Evolutionary conservation across 2,113 vertebrate genomes (phyloP).

Genomic region (Carassius auratus): DNA sequence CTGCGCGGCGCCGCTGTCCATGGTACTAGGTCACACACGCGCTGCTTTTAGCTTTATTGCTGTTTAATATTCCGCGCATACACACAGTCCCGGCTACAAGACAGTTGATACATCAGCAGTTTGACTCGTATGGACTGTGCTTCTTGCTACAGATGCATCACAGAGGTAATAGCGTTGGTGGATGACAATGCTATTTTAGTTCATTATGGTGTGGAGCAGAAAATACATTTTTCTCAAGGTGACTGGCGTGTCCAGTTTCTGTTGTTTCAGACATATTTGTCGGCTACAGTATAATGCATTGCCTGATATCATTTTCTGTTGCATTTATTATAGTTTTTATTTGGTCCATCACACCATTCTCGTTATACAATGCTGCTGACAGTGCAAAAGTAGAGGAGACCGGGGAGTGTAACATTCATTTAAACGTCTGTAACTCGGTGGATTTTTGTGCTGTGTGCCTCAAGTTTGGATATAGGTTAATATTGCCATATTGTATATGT

Average conservation of each 20-base stretch:
- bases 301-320: neutral
- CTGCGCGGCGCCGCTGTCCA: slow-evolving; percentile 66
- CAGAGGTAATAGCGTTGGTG: slow-evolving; percentile 16
- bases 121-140: slow-evolving; percentile 42
- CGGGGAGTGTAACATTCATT: neutral
- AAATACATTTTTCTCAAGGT: slow-evolving; percentile 18
- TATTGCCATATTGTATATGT: neutral
- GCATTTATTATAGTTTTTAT: neutral
- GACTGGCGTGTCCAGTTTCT: slow-evolving; percentile 15
- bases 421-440: neutral
- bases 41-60: slow-evolving; percentile 57
- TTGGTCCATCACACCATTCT: slow-evolving; percentile 1
- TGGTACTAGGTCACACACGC: slow-evolving; percentile 68
- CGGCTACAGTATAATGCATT: neutral
- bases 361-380: slow-evolving; percentile 3
- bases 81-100: slow-evolving; percentile 44
- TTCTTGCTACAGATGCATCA: neutral
- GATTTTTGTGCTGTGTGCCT: neutral
- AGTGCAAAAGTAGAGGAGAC: neutral
- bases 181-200: slow-evolving; percentile 33
- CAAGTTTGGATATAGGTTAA: neutral
- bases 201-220: neutral
- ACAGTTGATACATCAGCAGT: slow-evolving; percentile 68
- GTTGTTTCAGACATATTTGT: slow-evolving; percentile 3
- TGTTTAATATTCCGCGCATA: slow-evolving; percentile 62